These are phyloP conservation scores for Sardinella longiceps DNA, from an alignment of 2,797 vertebrate species.

Conservation along the genomic window DNA sequence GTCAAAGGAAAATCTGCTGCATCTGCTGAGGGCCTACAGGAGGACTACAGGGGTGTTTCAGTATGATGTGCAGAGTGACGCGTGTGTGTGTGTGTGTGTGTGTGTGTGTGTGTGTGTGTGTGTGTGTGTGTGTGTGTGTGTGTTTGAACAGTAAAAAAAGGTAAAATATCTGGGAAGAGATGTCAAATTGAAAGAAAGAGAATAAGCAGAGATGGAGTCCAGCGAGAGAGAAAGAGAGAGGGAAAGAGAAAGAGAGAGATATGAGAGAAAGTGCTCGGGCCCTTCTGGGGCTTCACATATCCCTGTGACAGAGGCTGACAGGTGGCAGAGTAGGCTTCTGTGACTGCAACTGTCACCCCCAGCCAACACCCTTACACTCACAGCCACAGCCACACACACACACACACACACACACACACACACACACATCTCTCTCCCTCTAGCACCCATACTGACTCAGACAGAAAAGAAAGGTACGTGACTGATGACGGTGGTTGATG, in stretches of 20 bases:
- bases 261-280: neutral
- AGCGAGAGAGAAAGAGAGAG: neutral
- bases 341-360: constrained; percentile 25
- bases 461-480: neutral
- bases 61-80: neutral
- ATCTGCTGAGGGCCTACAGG: neutral
- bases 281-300: constrained; percentile 20
- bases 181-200: neutral
- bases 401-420: constrained; percentile 16
- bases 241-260: neutral
- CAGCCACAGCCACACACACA: constrained; percentile 4
- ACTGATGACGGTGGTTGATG: neutral
- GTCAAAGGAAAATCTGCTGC: neutral
- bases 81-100: neutral
- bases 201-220: neutral
- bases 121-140: neutral
- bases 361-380: constrained; percentile 8
- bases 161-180: too few relatives aligned
- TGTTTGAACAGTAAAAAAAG: neutral
- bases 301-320: constrained; percentile 31
- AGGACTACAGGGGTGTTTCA: neutral
- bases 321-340: constrained; percentile 27
- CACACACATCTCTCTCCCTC: neutral
- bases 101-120: neutral
- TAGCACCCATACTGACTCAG: neutral